Conservation (phyloP, 64 coral and sea anemone species). For the Astreopora myriophthalma region DNA sequence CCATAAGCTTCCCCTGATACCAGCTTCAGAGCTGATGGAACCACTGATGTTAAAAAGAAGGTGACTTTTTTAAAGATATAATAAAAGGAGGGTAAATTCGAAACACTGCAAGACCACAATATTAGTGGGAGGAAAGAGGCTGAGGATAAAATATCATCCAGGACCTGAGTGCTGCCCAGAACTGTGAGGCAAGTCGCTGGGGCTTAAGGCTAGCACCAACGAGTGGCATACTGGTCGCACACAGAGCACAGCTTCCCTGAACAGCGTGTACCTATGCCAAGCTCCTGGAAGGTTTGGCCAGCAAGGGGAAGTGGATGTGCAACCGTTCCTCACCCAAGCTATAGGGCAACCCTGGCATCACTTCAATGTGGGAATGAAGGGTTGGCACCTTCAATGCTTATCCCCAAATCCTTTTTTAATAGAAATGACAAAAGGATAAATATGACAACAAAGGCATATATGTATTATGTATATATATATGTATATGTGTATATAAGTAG, state of each 20-base stretch:
- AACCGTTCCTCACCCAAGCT: conserved; percentile 1
- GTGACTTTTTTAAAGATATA: too few species aligned
- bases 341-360: conserved; percentile 1
- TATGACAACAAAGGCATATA: too few species aligned
- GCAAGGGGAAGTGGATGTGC: conserved; percentile 9
- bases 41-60: too few species aligned
- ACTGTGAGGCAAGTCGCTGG: not conserved
- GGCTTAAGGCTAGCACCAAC: not conserved
- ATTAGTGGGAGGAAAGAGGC: not conserved
- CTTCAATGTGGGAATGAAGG: conserved; percentile 17
- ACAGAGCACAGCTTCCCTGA: not conserved
- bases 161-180: not conserved
- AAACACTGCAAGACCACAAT: too few species aligned
- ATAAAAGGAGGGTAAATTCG: too few species aligned
- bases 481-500: too few species aligned
- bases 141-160: not conserved
- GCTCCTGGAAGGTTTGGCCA: not conserved
- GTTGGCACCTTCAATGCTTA: not conserved
- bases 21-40: too few species aligned
- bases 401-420: too few species aligned
- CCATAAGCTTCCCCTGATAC: too few species aligned
- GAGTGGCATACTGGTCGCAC: not conserved
- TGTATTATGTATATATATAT: too few species aligned
- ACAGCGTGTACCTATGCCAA: conserved; percentile 10
- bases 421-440: too few species aligned